A percentile compares a stretch with the other conserved stretches of the same genome.
Evolutionary conservation across 1,140 invertebrate genomes (phyloP).

Genomic region (Doryteuthis pealeii): DNA sequence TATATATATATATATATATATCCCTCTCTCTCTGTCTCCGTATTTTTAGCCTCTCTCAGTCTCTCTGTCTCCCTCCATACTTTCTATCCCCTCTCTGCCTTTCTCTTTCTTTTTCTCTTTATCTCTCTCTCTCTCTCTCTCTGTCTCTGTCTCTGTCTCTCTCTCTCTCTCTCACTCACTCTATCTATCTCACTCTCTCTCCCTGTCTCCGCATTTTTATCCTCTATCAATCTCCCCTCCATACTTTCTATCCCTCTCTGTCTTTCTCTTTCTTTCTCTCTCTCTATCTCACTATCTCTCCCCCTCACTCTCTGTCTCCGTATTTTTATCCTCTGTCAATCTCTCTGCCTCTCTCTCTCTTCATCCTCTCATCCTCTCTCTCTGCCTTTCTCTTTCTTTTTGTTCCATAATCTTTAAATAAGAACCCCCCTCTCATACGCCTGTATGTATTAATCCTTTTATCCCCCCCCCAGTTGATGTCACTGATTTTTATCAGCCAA

Average conservation of each 20-base stretch:
- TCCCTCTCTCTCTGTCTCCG: constrained; percentile 10
- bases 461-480: too few species aligned
- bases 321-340: constrained; percentile 11
- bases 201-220: too few species aligned
- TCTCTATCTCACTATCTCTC: constrained; percentile 18
- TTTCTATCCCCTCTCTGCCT: not conserved
- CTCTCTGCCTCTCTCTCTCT: not conserved
- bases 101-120: constrained; percentile 15
- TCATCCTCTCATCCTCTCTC: too few species aligned
- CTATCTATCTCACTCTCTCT: constrained; percentile 17
- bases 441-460: too few species aligned
- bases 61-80: constrained; percentile 8
- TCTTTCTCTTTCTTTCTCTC: constrained; percentile 24
- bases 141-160: constrained; percentile 18
- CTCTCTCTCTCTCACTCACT: constrained; percentile 21
- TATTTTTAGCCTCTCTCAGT: constrained; percentile 15
- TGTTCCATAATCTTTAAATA: too few species aligned
- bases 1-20: too few species aligned
- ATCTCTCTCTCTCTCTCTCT: too few species aligned
- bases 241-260: constrained; percentile 14
- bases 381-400: too few species aligned
- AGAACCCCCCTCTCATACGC: too few species aligned
- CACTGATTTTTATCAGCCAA: too few species aligned
- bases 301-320: constrained; percentile 16
- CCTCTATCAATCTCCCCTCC: too few species aligned